Percentiles rank a stretch among this genome's conserved stretches.
Conservation (phyloP, 2,113 vertebrate genomes). For the Podilymbus podiceps region DNA sequence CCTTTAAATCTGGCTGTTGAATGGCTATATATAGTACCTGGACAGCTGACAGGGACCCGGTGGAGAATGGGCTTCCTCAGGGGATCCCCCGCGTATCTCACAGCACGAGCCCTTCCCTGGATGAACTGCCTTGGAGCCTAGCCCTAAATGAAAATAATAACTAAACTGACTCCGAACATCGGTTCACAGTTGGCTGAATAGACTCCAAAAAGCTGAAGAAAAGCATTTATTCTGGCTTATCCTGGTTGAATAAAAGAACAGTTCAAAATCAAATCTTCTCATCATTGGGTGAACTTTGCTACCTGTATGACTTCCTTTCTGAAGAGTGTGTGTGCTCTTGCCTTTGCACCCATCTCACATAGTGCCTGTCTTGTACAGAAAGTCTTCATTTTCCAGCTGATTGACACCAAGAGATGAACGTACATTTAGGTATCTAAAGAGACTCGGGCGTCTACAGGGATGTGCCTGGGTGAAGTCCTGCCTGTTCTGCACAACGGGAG, state of each 20-base stretch:
- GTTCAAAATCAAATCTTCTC: not conserved
- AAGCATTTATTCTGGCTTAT: conserved; percentile 21
- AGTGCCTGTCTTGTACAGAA: not conserved
- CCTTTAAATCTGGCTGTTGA: not conserved
- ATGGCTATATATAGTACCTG: conserved; percentile 31
- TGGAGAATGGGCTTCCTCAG: conserved; percentile 29
- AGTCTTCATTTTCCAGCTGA: not conserved
- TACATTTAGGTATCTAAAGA: not conserved
- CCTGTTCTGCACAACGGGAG: not conserved
- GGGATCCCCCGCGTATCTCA: not conserved
- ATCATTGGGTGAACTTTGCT: not conserved
- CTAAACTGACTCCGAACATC: not conserved
- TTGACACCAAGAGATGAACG: not conserved
- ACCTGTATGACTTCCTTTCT: fast-evolving
- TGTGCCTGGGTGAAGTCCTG: not conserved
- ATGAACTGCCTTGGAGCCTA: conserved; percentile 42
- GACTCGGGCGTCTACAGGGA: not conserved
- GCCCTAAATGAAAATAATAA: conserved; percentile 47
- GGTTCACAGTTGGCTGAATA: conserved; percentile 21
- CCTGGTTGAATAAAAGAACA: not conserved
- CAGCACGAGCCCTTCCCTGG: conserved; percentile 25
- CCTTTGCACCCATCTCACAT: not conserved
- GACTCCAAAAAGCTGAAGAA: not conserved
- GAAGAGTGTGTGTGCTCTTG: not conserved
- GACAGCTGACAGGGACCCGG: conserved; percentile 33